Conservation (phyloP, 2,888 invertebrate species). For the Dorcus parallelipipedus region DNA sequence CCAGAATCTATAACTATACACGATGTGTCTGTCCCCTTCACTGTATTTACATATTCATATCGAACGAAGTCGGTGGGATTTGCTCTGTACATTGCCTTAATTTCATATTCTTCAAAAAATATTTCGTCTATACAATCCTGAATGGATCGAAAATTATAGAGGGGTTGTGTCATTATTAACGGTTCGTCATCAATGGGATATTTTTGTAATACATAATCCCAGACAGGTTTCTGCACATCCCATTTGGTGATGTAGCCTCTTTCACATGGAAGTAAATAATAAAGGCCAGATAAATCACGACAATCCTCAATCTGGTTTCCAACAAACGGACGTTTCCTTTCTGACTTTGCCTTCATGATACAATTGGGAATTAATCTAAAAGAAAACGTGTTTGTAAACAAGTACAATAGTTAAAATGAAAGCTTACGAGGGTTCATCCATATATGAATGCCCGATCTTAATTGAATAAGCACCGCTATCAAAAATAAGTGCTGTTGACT, state of each 20-base stretch:
- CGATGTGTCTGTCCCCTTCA: constrained; percentile 28
- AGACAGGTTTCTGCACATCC: constrained; percentile 93
- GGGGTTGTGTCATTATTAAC: constrained; percentile 88
- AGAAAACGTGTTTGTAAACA: neutral
- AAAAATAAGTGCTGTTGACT: constrained; percentile 26
- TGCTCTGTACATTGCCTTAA: constrained; percentile 74
- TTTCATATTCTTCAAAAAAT: constrained; percentile 96
- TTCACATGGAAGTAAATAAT: constrained; percentile 90
- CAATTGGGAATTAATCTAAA: constrained; percentile 82
- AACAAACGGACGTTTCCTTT: constrained; percentile 88
- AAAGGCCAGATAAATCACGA: constrained; percentile 91
- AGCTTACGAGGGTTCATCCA: constrained; percentile 61
- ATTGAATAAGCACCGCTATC: constrained; percentile 88
- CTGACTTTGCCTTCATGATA: constrained; percentile 97
- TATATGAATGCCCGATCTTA: constrained; percentile 78
- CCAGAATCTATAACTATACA: constrained; percentile 86
- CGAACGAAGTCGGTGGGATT: constrained; percentile 72
- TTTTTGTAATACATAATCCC: constrained; percentile 93
- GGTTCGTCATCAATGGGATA: constrained; percentile 75
- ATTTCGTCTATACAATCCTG: constrained; percentile 95
- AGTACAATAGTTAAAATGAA: neutral
- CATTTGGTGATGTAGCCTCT: constrained; percentile 94
- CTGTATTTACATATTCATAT: constrained; percentile 8
- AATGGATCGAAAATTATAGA: constrained; percentile 87
- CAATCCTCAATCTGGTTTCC: constrained; percentile 96